phyloP scores from a whole-genome alignment of 2,113 vertebrate species.

The cat (Felis catus) region F.catus_Fca126_mat1.0 CM031415.1:109317501-109318000 shows the following conservation, averaged over 20 bases:
- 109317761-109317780: neutral
- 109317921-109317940: neutral
- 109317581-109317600: neutral
- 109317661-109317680: neutral
- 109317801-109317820: neutral
- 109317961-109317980: neutral
- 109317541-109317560: neutral
- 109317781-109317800: neutral
- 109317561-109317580: neutral
- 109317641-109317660: neutral
- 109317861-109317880: neutral
- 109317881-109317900: neutral
- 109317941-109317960: neutral
- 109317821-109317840: neutral
- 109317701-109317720: neutral
- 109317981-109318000: neutral
- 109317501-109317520: neutral
- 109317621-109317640: neutral
- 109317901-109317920: neutral
- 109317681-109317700: neutral
- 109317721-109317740: neutral
- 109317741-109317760: neutral
- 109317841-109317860: neutral
- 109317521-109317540: neutral
- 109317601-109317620: neutral